These are phyloP conservation scores for Tenthredo livida DNA, from an alignment of 2,888 invertebrate species.

Conservation along the genomic window DNA sequence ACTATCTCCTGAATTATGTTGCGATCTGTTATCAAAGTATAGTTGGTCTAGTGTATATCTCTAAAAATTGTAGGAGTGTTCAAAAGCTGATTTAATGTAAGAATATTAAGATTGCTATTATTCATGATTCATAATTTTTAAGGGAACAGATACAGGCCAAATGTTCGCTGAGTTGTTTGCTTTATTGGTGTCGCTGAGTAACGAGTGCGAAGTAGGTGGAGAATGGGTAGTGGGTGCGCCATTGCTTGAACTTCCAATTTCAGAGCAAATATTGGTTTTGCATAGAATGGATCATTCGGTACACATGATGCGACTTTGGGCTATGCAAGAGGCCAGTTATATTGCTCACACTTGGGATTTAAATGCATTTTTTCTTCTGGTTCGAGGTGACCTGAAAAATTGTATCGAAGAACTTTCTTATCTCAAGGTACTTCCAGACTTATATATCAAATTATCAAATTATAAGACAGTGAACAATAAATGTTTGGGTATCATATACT, in stretches of 20 bases:
- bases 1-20: background rate
- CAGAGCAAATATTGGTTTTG: conserved; percentile 90
- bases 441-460: conserved; percentile 78
- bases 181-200: conserved; percentile 85
- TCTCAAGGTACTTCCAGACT: conserved; percentile 69
- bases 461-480: background rate
- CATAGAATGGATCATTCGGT: conserved; percentile 89
- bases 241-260: conserved; percentile 87
- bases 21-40: background rate
- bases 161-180: conserved; percentile 85
- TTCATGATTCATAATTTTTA: conserved; percentile 58
- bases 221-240: conserved; percentile 87
- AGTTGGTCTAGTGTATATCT: background rate
- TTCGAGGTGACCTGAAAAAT: conserved; percentile 75
- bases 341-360: conserved; percentile 88
- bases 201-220: conserved; percentile 87
- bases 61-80: background rate
- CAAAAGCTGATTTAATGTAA: background rate
- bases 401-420: conserved; percentile 74
- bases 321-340: conserved; percentile 85
- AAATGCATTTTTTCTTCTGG: conserved; percentile 84
- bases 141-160: conserved; percentile 82
- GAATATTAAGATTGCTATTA: background rate
- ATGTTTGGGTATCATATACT: background rate
- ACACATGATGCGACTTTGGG: conserved; percentile 90